Conservation (phyloP, 2,797 vertebrate species). For the Paramormyrops hopkinsi region DNA sequence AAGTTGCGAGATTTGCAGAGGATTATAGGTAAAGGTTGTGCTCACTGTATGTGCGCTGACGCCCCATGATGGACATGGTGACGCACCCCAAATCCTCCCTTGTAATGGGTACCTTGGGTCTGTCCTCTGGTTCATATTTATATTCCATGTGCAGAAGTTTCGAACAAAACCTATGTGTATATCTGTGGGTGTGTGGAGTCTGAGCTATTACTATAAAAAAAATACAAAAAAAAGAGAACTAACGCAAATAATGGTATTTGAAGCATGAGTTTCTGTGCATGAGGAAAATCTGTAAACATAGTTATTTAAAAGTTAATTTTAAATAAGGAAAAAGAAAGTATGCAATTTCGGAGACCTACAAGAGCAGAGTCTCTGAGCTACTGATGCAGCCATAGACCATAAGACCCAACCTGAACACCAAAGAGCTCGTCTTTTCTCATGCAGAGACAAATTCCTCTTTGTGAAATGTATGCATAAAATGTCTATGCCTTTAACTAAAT, state of each 20-base stretch:
- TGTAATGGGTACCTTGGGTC: not conserved
- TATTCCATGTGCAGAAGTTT: not conserved
- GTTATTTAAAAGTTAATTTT: not conserved
- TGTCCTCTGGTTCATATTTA: not conserved
- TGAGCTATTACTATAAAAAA: not conserved
- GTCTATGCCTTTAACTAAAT: not conserved
- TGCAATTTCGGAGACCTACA: not conserved
- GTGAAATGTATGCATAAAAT: conserved; percentile 9
- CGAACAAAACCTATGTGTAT: not conserved
- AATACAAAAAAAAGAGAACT: not conserved
- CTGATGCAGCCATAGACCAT: not conserved
- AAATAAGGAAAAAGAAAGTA: not conserved
- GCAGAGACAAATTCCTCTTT: not conserved
- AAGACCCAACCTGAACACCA: not conserved
- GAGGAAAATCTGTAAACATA: not conserved
- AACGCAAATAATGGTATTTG: not conserved
- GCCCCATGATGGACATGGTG: not conserved
- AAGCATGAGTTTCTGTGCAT: not conserved
- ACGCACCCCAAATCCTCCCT: not conserved
- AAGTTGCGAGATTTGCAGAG: not conserved
- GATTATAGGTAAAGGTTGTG: not conserved
- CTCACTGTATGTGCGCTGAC: not conserved
- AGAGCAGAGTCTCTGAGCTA: not conserved
- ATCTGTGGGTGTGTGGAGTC: not conserved
- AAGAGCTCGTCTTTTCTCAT: not conserved